Conservation (phyloP, 2,113 vertebrate genomes). For the Pollimyrus isidori region DNA sequence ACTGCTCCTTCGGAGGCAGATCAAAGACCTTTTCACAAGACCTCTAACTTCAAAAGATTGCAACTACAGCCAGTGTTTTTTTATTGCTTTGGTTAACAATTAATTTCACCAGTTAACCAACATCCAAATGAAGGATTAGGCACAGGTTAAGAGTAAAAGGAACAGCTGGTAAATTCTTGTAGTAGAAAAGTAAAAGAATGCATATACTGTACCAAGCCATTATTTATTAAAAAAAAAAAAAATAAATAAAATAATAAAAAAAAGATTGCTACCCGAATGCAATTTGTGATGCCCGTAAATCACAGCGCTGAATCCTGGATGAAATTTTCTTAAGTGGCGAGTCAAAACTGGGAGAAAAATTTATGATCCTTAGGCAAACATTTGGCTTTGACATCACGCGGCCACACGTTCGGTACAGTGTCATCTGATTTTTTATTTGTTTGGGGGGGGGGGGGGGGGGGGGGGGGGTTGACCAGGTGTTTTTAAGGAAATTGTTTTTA, state of each 20-base stretch:
- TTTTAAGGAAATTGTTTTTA: too few species aligned
- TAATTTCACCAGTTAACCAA: conserved; percentile 50
- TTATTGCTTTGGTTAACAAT: conserved; percentile 55
- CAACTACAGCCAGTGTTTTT: conserved; percentile 37
- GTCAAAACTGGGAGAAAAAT: background rate
- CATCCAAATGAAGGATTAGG: conserved; percentile 25
- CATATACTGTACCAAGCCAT: background rate
- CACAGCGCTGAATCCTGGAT: background rate
- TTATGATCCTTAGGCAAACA: background rate
- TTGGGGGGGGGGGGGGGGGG: too few species aligned
- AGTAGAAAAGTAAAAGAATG: background rate
- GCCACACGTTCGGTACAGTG: background rate
- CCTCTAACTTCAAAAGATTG: conserved; percentile 30
- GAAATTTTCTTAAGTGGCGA: background rate
- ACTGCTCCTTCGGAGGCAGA: background rate
- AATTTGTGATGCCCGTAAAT: background rate
- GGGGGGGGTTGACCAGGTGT: too few species aligned
- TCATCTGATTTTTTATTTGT: background rate
- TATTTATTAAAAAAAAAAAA: background rate
- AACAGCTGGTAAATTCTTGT: background rate
- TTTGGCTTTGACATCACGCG: background rate
- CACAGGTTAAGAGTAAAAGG: conserved; percentile 30
- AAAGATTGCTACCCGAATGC: background rate
- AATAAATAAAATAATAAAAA: too few species aligned
- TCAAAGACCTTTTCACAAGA: conserved; percentile 33